Percentiles rank a stretch among this genome's conserved stretches.
Conservation (phyloP, 2,113 vertebrate species). For the Passerina amoena region DNA sequence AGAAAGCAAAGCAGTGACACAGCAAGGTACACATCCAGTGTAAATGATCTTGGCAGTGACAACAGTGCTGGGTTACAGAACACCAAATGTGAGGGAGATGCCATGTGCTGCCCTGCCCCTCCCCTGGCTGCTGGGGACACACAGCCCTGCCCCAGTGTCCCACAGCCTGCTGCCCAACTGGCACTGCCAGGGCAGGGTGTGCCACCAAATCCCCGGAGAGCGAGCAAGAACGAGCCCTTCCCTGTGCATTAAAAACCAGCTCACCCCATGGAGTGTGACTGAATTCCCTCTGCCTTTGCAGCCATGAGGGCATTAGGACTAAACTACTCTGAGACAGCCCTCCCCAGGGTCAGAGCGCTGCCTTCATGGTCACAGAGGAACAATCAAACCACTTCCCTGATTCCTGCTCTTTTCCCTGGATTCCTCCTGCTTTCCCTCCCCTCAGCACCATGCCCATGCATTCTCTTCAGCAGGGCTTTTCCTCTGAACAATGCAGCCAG, state of each 20-base stretch:
- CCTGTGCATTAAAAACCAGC: not conserved
- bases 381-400: not conserved
- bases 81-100: not conserved
- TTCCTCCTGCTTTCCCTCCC: not conserved
- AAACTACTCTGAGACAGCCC: not conserved
- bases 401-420: not conserved
- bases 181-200: not conserved
- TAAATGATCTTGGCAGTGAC: not conserved
- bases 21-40: accelerated
- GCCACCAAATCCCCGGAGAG: not conserved
- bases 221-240: not conserved
- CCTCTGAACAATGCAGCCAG: not conserved
- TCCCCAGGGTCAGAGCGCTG: not conserved
- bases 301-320: not conserved
- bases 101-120: not conserved
- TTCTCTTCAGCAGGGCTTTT: not conserved
- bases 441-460: not conserved
- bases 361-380: not conserved
- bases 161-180: not conserved
- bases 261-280: accelerated
- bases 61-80: not conserved
- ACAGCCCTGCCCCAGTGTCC: not conserved
- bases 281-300: not conserved
- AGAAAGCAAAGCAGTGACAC: not conserved
- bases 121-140: not conserved